These are phyloP conservation scores for Cheirogaleus major DNA, from an alignment of 2,797 vertebrate species.

Conservation along the genomic window DNA sequence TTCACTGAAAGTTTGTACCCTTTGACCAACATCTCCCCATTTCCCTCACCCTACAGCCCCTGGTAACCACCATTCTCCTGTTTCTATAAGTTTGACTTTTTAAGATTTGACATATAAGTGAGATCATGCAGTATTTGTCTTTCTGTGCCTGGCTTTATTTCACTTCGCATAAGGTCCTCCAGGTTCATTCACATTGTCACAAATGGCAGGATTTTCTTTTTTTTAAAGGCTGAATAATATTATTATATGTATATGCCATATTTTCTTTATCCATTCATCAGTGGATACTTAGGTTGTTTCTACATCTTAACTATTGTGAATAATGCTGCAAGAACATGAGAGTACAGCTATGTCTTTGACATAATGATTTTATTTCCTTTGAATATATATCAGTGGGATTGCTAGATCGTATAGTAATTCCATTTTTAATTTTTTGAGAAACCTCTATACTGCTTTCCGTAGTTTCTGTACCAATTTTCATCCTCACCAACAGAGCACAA, in stretches of 20 bases:
- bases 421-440: not conserved
- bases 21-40: not conserved
- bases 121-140: not conserved
- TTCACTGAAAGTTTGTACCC: not conserved
- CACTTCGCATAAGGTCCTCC: not conserved
- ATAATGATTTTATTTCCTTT: not conserved
- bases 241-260: not conserved
- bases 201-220: no score
- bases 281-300: not conserved
- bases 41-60: not conserved
- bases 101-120: not conserved
- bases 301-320: not conserved
- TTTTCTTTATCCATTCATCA: not conserved
- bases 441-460: not conserved
- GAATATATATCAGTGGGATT: not conserved
- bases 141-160: not conserved
- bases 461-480: not conserved
- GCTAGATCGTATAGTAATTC: not conserved
- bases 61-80: not conserved
- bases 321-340: not conserved
- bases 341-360: not conserved
- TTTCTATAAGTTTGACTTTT: not conserved
- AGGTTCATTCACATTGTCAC: not conserved
- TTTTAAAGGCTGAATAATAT: not conserved
- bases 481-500: not conserved